Percentiles rank a stretch among this genome's conserved stretches.
phyloP scores from a whole-genome alignment of 2,113 vertebrate genomes.

The Zosterops japonicus region DNA sequence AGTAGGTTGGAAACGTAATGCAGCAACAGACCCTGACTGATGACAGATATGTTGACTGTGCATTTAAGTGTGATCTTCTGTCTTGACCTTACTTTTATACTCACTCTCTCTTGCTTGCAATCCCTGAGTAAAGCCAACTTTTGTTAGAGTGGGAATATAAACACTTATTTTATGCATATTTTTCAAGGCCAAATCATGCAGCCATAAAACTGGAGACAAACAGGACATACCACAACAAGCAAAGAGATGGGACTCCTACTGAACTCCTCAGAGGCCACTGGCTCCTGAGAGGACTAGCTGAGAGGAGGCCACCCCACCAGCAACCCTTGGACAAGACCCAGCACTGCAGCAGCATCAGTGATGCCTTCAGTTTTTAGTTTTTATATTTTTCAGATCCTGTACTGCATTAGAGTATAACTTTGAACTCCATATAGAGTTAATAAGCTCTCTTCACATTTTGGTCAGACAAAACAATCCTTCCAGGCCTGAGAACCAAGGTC shows the following conservation, averaged over 20 bases:
- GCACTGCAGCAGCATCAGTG: background rate
- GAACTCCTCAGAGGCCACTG: background rate
- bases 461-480: too few species aligned
- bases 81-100: background rate
- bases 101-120: background rate
- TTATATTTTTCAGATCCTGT: background rate
- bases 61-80: background rate
- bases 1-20: background rate
- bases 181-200: background rate
- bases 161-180: background rate
- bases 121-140: background rate
- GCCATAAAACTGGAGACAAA: background rate
- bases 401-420: background rate
- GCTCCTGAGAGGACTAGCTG: rapidly evolving
- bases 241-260: background rate
- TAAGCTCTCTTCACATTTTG: too few species aligned
- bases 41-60: background rate
- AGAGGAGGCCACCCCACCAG: background rate
- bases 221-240: background rate
- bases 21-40: background rate
- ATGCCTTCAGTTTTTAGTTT: background rate
- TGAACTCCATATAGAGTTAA: background rate
- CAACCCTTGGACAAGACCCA: rapidly evolving
- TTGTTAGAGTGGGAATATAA: background rate
- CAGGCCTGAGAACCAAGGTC: too few species aligned